Conservation (phyloP, 2,797 vertebrate species). For the Xenops minutus region DNA sequence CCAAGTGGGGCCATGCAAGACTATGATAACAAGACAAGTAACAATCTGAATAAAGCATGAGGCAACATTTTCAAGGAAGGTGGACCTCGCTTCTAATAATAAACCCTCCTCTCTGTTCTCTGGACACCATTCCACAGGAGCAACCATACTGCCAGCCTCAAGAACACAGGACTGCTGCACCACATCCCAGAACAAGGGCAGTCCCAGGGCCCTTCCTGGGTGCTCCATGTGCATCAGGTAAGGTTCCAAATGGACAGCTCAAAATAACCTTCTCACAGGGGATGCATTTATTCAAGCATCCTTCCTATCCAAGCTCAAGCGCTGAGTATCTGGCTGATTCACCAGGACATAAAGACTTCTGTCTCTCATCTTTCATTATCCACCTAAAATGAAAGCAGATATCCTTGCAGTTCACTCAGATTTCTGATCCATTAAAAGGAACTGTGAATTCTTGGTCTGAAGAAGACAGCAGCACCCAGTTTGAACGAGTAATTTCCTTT, state of each 20-base stretch:
- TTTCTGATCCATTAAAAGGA: background rate
- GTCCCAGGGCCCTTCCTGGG: background rate
- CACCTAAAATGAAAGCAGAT: background rate
- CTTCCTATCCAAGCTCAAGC: background rate
- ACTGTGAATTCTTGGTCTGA: background rate
- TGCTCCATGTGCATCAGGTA: fast-evolving
- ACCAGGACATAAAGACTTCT: background rate
- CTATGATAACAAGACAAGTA: background rate
- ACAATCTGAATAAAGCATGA: background rate
- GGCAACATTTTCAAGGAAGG: background rate
- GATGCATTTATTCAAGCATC: background rate
- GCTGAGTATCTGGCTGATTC: background rate
- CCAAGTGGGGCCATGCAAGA: background rate
- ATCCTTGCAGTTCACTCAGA: background rate
- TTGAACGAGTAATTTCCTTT: background rate
- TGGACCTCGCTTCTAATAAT: background rate
- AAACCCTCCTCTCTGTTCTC: background rate
- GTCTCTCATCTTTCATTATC: background rate
- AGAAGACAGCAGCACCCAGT: background rate
- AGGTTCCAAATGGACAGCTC: background rate
- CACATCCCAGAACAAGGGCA: fast-evolving
- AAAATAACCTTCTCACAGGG: background rate
- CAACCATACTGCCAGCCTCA: background rate
- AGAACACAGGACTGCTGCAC: fast-evolving
- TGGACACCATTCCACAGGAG: background rate